Evolutionary conservation across 2,797 vertebrate genomes (phyloP), one percentile per base, ranked within the genome.

Genomic region (Enteromius argenteus): DNA sequence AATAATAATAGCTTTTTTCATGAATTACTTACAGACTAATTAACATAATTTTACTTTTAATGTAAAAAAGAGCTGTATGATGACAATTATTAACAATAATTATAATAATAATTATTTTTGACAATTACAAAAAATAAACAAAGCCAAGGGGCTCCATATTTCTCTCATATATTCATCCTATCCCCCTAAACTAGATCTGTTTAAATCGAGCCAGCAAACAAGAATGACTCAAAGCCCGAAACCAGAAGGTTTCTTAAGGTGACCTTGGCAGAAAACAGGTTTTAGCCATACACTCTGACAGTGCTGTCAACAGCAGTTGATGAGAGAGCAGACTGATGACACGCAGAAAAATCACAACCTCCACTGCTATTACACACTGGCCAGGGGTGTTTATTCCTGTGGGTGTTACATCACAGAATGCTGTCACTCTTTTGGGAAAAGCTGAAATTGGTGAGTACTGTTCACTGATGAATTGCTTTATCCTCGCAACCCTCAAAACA

Each of bases 221-320:
- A 71, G 30, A 71, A 72, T 27, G 17, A 64, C 49, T 39, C n/a
- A 74, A 73, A 51, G 21, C 42, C 42, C 58, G 14, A 74, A 66
- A 64, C 14, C 30, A 66, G 30, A 49, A 74, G 14, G 56, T 82
- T 74, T 68, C 35, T 72, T 71, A 84, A 81, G 79, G 79, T 87
- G 78, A 84, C 86, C 86, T 84, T 86, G 86, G 37, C 67, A 68
- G 13, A 53, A 76, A 21, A 27, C 51, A 72, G 80, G 73, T 83
- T 83, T 42, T 56, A 76, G 44, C n/a, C 44, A 17, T 69, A 78
- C 89, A 92, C 88, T 86, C 90, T 91, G 85, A 92, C 89, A 84
- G 90, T 82, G 89, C 88, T 89, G 89, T 88, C 64, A 89, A 88
- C 90, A 92, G 90, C 87, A 90, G 92, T 89, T 94, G 95, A 94